A percentile compares a stretch with the other conserved stretches of the same genome.
Evolutionary conservation across 92 coral and sea anemone genomes (phyloP).

Genomic region (Hydrozoanthus gracilis): DNA sequence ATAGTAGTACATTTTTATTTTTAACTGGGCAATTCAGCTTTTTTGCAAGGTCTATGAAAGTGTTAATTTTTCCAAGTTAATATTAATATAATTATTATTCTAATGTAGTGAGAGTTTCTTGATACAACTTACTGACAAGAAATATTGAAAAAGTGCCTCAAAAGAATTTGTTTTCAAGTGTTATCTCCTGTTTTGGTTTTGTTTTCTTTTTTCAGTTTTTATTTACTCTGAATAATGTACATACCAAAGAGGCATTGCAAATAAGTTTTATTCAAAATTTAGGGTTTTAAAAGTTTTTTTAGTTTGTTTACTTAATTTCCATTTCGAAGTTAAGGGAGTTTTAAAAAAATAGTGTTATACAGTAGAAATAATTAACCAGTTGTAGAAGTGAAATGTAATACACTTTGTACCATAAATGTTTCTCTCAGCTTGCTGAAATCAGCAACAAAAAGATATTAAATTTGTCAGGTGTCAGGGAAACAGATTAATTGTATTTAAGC

Average conservation of each 20-base stretch:
- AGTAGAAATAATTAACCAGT: constrained; percentile 21
- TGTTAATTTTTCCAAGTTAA: neutral
- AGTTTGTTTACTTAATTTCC: constrained; percentile 15
- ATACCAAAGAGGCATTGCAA: constrained; percentile 1
- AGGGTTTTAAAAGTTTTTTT: constrained; percentile 30
- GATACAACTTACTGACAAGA: constrained; percentile 28
- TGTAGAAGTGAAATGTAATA: neutral
- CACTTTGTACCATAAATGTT: constrained; percentile 32
- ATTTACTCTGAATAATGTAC: constrained; percentile 13
- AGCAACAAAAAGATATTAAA: constrained; percentile 43
- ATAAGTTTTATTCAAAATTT: constrained; percentile 5
- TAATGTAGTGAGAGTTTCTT: constrained; percentile 11
- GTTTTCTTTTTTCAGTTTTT: neutral
- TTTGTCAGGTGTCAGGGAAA: constrained; percentile 45
- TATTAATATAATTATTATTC: neutral
- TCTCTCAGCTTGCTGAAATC: constrained; percentile 26
- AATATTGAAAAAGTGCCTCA: constrained; percentile 5
- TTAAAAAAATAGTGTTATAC: constrained; percentile 31
- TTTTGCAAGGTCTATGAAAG: neutral
- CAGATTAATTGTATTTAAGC: constrained; percentile 42
- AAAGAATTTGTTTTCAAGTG: constrained; percentile 6
- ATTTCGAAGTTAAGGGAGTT: constrained; percentile 27
- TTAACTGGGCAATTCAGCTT: constrained; percentile 25
- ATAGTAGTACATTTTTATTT: neutral
- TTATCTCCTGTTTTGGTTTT: neutral